Conservation (phyloP, 1,140 invertebrate species). For the Anastatus disparis region DNA sequence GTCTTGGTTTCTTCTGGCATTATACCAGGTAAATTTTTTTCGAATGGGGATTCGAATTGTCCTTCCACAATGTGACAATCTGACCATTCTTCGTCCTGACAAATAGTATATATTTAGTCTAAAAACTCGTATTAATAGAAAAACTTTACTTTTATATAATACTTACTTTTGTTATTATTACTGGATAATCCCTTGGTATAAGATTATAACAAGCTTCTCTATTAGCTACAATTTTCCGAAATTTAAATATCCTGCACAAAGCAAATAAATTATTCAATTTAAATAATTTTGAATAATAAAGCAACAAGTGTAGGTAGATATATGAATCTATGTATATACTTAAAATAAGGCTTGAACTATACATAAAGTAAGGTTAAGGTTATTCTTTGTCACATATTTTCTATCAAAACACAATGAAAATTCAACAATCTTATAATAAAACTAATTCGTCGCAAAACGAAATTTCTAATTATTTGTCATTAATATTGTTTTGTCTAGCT, state of each 20-base stretch:
- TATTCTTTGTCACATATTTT: background rate
- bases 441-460: too few species aligned
- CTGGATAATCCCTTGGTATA: conserved; percentile 83
- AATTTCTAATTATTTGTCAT: too few species aligned
- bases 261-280: conserved; percentile 25
- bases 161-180: conserved; percentile 88
- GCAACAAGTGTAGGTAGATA: background rate
- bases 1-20: conserved; percentile 85
- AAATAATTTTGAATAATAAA: background rate
- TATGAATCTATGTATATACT: background rate
- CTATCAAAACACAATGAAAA: too few species aligned
- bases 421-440: too few species aligned
- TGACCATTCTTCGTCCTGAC: conserved; percentile 79
- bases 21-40: conserved; percentile 83
- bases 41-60: conserved; percentile 88
- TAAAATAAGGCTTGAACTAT: background rate
- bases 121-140: conserved; percentile 15
- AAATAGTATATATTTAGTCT: conserved; percentile 14
- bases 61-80: conserved; percentile 87
- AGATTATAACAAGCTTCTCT: conserved; percentile 85
- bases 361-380: background rate
- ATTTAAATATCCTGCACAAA: conserved; percentile 83
- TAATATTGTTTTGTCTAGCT: too few species aligned
- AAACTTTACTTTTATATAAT: conserved; percentile 8
- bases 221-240: conserved; percentile 87